Base-by-base conservation (phyloP, 2,888 invertebrate species). In the Phaonia tiefii region DNA sequence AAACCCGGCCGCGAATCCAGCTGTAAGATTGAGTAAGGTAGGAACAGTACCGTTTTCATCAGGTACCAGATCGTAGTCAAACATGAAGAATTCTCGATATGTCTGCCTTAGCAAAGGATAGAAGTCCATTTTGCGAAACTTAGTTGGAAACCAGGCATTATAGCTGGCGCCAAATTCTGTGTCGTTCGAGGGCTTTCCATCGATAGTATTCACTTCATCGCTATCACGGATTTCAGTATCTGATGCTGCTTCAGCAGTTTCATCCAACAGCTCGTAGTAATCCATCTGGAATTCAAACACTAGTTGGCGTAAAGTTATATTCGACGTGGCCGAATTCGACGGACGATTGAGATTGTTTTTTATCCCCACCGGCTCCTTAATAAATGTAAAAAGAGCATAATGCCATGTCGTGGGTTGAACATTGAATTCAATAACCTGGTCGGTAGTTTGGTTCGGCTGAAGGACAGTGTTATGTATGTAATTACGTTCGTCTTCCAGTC, bases 61-160 rank as follows among this genome's bases (percentile, higher is more conserved):
- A 0, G 93, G 92, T 1, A 94, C 92, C 63, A 95, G 90, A 82
- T 95, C 95, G 88, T 94, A 96, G 75, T 95, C 95, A 87, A 94
- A 96, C 58, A 94, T 92, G 87, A 96, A 96, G 87, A 95, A 96
- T 78, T 95, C 94, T 2, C 95, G 93, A 88, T 93, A 93, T 7
- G 95, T 93, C 85, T 95, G 93, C 31, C 93, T 91, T 51, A 92
- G 86, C 20, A 93, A 84, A 0, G 90, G 84, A 88, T 90, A 86
- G 83, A 88, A 87, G 82, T 91, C 85, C 88, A 88, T 88, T 49
- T 84, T 80, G 10, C 89, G 84, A 83, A 86, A 87, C 22, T 65
- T 85, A 31, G 80, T 81, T 0, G 89, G 88, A 8, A 83, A 84
- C 86, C 89, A 89, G 10, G 85, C 77, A 39, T 69, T n/a, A n/a